Evolutionary conservation across 1,140 invertebrate genomes (phyloP), one percentile per base, ranked within the genome.

Genomic region (Leptestheria dahalacensis): DNA sequence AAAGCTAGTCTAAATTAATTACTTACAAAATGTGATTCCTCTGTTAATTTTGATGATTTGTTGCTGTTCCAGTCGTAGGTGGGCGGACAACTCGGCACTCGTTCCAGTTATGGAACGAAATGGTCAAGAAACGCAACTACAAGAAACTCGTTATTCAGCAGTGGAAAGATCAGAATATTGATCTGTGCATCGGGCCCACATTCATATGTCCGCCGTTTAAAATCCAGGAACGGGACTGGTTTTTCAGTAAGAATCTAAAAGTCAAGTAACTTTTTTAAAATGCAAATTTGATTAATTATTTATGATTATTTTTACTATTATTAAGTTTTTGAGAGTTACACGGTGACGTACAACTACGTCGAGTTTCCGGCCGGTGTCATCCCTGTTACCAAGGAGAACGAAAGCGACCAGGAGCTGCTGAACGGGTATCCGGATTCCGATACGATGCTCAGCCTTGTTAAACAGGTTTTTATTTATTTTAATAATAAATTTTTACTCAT

Each of bases 281-380:
- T 15, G 18, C 54, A 59, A 59, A 20, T 60, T 12, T 1, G 47
- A n/a, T 10, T 3, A 12, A 10, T 29, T n/a, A 2, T 2, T n/a
- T 15, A 12, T n/a, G 15, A 3, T 33, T 21, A 61, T 18, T 3
- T 2, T 62, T 25, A 53, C 50, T 54, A 6, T 49, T n/a, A 21
- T 57, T 46, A 11, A 65, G 63, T 26, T 25, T 29, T 49, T 24
- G 46, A 33, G 15, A 21, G 48, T 3, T 70, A 71, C 59, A 69
- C 68, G n/a, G 56, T 62, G 25, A 24, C 70, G 46, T 71, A 66
- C 63, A 72, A 71, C 59, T 57, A 68, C 20, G 24, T 68, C 2
- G 64, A 72, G 62, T 71, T 71, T 48, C 70, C 71, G 9, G 66
- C 65, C 24, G 71, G 71, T 23, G 67, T 69, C n/a, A 63, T 72